Base-by-base conservation (phyloP, 2,113 vertebrate species). In the human region DNA sequence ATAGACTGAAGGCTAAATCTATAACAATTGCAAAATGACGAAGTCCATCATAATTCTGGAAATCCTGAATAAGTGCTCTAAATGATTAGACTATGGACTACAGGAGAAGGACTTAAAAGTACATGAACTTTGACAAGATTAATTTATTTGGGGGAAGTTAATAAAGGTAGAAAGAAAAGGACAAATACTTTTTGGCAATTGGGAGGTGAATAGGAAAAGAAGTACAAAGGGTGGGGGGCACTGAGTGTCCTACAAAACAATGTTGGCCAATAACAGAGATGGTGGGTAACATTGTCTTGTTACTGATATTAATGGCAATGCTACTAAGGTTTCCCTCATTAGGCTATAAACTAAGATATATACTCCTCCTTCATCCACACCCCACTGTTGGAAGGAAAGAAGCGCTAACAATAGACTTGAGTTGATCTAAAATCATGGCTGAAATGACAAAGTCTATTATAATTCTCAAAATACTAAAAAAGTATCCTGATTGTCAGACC, bases 11-110 rank as follows among this genome's bases (percentile, higher is more conserved):
- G 3, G 17, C n/a, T 78, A 27, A 64, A 25, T 45, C 32, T 30
- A 70, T 23, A 80, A 38, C 35, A 16, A 72, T 3, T 57, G 5
- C 6, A 70, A 64, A 90, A n/a, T 48, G 14, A 50, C 1, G 2
- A 73, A 32, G 13, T 2, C 8, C 50, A n/a, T 57, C 13, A 6
- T 30, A 52, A 70, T 22, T 57, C 40, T 76, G 1, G 81, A 84
- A 81, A 73, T 70, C 35, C 0, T 40, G 23, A 25, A 18, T 35
- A n/a, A 43, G 6, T 35, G 2, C 4, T 3, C 16, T 50, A 0
- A 8, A 1, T n/a, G 0, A 59, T 80, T 1, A 82, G 6, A 45
- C 11, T 18, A 38, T 4, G 8, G 2, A 32, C 3, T 40, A 43
- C 0, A 52, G 23, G 12, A 43, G 43, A 83, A 68, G 2, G 5